Evolutionary conservation across 2,113 vertebrate genomes (phyloP).

Genomic region (Nyctereutes procyonoides): DNA sequence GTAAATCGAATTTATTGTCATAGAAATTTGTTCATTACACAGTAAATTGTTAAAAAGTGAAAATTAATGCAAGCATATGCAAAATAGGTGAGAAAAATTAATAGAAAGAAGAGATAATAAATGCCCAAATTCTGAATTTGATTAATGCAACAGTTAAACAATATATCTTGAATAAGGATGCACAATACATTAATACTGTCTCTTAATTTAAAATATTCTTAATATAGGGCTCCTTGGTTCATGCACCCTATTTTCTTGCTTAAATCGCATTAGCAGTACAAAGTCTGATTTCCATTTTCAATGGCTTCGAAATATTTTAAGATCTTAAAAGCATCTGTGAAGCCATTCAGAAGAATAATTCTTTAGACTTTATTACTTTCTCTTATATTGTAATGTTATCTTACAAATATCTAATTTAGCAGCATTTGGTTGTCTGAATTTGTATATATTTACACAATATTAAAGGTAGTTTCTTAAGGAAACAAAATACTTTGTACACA

Average conservation of each 20-base stretch:
- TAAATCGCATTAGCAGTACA: neutral
- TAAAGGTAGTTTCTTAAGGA: neutral
- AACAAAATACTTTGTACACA: neutral
- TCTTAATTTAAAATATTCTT: neutral
- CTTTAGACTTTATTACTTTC: neutral
- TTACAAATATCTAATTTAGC: neutral
- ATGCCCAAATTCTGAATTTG: neutral
- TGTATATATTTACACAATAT: neutral
- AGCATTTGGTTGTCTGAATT: neutral
- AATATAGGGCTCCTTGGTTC: neutral
- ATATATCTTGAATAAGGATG: neutral
- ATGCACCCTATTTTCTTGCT: neutral
- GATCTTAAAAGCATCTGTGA: neutral
- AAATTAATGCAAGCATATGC: neutral
- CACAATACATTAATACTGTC: neutral
- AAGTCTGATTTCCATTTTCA: neutral
- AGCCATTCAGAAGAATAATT: neutral
- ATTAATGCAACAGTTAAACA: neutral
- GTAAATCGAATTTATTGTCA: neutral
- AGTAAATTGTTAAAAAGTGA: neutral
- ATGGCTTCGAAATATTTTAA: neutral
- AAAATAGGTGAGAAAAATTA: neutral
- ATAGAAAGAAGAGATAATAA: neutral
- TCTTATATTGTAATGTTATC: neutral
- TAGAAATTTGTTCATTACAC: neutral